phyloP scores from a whole-genome alignment of 2,113 vertebrate species.

The Actenoides hombroni region DNA sequence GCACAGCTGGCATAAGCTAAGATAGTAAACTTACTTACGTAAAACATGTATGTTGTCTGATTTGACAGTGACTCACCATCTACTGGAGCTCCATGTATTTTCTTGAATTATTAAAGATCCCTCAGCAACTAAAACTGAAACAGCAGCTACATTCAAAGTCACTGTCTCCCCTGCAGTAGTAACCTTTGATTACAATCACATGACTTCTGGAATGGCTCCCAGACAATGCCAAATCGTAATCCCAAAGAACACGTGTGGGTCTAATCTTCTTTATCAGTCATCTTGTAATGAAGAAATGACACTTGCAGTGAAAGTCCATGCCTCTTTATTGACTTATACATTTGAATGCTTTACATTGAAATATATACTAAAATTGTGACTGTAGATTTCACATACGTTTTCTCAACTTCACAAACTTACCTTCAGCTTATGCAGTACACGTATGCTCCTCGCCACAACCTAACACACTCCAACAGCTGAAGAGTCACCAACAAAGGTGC shows the following conservation, averaged over 20 bases:
- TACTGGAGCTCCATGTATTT: fast-evolving
- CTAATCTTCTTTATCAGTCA: background rate
- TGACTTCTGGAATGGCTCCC: background rate
- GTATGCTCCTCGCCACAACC: fast-evolving
- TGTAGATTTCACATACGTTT: background rate
- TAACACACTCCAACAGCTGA: background rate
- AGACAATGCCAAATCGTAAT: background rate
- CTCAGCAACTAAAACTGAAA: background rate
- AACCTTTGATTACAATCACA: fast-evolving
- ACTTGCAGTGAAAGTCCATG: background rate
- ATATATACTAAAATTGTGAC: background rate
- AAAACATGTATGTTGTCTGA: fast-evolving
- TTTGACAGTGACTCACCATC: background rate
- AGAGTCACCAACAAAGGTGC: background rate
- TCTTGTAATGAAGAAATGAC: background rate
- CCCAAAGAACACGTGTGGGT: fast-evolving
- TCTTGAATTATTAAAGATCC: background rate
- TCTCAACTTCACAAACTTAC: constrained; percentile 21
- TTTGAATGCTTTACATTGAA: background rate
- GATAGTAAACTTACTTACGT: background rate
- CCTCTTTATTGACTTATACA: constrained; percentile 50
- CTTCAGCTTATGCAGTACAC: background rate
- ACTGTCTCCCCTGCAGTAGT: background rate
- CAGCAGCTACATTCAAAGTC: fast-evolving
- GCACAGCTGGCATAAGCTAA: fast-evolving